phyloP scores from a whole-genome alignment of 2,888 invertebrate genomes.

The Archaeoteleia sp. region DNA sequence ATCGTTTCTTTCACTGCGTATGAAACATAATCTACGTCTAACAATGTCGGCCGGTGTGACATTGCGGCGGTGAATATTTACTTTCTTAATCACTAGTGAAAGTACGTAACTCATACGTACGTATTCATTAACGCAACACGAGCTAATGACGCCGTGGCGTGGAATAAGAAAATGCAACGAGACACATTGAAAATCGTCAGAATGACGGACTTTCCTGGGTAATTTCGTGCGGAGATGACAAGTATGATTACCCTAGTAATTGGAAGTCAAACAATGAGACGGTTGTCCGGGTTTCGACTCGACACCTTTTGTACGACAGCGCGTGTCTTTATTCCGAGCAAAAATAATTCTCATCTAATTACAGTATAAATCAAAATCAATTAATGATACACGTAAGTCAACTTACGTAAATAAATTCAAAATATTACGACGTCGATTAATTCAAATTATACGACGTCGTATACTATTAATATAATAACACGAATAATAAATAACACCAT shows the following conservation, averaged over 20 bases:
- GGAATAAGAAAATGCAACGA: conserved; percentile 14
- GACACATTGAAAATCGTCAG: conserved; percentile 29
- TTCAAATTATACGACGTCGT: no score
- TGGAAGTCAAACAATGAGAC: conserved; percentile 38
- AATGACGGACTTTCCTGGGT: conserved; percentile 42
- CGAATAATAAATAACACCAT: no score
- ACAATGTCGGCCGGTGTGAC: conserved; percentile 45
- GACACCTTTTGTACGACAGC: conserved; percentile 26
- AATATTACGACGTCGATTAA: no score
- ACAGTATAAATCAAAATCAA: neutral
- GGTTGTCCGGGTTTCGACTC: conserved; percentile 12
- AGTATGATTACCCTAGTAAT: conserved; percentile 43
- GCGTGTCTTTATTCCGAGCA: conserved; percentile 38
- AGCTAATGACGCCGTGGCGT: conserved; percentile 34
- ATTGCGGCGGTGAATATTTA: conserved; percentile 36
- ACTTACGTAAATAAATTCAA: no score
- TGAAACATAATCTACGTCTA: conserved; percentile 41
- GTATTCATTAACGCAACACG: conserved; percentile 35
- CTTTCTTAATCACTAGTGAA: conserved; percentile 50
- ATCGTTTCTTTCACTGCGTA: conserved; percentile 27
- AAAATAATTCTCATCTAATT: conserved; percentile 45
- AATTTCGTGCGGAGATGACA: conserved; percentile 44
- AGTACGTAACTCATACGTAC: conserved; percentile 35
- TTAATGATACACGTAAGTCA: no score
- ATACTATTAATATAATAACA: no score